These are phyloP conservation scores for Phenganax subtilis DNA, from an alignment of 92 coral and sea anemone species.

Conservation along the genomic window DNA sequence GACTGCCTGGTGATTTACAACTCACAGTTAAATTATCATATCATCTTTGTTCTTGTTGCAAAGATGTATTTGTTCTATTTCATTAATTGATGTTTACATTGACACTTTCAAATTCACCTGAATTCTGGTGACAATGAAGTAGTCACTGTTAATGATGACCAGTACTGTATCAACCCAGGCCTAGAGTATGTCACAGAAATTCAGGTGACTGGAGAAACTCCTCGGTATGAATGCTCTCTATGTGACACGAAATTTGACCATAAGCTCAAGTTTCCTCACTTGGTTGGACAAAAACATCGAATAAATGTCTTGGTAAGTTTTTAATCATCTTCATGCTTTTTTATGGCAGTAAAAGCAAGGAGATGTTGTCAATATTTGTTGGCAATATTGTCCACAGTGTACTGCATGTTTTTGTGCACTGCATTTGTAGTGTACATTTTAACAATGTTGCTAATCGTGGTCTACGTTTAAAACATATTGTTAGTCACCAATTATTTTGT, in stretches of 20 bases:
- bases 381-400: background rate
- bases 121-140: constrained; percentile 8
- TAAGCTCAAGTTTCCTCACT: constrained; percentile 99
- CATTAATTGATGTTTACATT: background rate
- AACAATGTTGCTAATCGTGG: background rate
- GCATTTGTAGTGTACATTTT: background rate
- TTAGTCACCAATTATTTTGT: background rate
- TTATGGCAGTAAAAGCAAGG: background rate
- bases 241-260: constrained; percentile 99
- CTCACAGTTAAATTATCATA: background rate
- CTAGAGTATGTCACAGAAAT: constrained; percentile 99
- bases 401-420: background rate
- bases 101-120: background rate
- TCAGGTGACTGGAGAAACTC: constrained; percentile 99
- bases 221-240: constrained; percentile 93
- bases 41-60: background rate
- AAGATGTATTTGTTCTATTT: background rate
- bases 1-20: no score
- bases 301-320: constrained; percentile 97
- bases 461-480: background rate
- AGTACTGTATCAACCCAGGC: constrained; percentile 58
- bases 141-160: background rate
- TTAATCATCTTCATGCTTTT: background rate
- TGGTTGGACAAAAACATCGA: constrained; percentile 99
- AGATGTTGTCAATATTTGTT: background rate